A percentile compares a stretch with the other conserved stretches of the same genome.
These are phyloP conservation scores for Cheracebus regulus DNA, from an alignment of 2,797 vertebrate genomes.

Conservation along the genomic window DNA sequence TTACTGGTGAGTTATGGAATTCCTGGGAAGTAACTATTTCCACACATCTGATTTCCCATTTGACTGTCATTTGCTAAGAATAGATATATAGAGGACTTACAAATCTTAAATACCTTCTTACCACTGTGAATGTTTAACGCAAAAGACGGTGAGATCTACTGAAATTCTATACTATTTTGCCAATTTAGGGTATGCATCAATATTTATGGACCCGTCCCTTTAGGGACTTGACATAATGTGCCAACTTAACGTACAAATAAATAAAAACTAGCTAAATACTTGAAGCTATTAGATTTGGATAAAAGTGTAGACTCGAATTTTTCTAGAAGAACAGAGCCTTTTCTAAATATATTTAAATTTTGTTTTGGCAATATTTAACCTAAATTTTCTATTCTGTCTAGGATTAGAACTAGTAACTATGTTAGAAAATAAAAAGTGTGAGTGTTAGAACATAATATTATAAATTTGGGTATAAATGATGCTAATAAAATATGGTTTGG, in stretches of 20 bases:
- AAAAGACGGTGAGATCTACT: neutral
- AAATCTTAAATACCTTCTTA: neutral
- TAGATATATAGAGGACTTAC: neutral
- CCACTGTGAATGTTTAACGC: neutral
- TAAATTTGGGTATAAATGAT: neutral
- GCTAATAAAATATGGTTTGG: conserved; percentile 10
- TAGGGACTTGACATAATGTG: neutral
- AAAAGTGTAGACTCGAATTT: neutral
- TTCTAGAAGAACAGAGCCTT: neutral
- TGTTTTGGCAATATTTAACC: neutral
- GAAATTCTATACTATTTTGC: conserved; percentile 4
- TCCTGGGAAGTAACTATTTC: conserved; percentile 34
- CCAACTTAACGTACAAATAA: neutral
- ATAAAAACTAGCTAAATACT: neutral
- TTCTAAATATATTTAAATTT: neutral
- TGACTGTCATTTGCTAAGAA: conserved; percentile 51
- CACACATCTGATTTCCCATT: conserved; percentile 45
- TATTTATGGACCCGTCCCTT: neutral
- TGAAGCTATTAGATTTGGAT: conserved; percentile 17
- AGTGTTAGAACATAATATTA: neutral
- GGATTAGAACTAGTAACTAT: neutral
- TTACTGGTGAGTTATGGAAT: neutral
- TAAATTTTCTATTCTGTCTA: neutral
- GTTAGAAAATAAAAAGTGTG: conserved; percentile 6
- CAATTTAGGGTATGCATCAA: neutral